Conservation (phyloP, 1,140 invertebrate genomes). For the Alviniconcha marisindica region DNA sequence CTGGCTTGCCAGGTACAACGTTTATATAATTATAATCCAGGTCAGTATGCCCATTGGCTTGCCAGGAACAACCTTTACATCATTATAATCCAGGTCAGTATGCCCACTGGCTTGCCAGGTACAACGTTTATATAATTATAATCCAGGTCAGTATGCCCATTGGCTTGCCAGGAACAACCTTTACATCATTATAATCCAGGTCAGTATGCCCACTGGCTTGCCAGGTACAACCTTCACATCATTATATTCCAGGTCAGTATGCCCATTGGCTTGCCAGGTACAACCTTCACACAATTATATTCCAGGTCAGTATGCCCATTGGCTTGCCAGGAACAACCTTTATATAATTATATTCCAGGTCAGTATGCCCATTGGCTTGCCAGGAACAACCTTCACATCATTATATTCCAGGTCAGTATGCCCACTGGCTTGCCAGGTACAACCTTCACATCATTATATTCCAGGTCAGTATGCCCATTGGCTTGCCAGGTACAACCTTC, state of each 20-base stretch:
- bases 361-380: conserved; percentile 78
- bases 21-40: conserved; percentile 80
- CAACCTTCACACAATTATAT: not conserved
- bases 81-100: conserved; percentile 92
- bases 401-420: too few relatives aligned
- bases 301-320: conserved; percentile 84
- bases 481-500: too few relatives aligned
- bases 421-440: too few relatives aligned
- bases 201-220: conserved; percentile 79
- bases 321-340: not conserved
- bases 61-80: not conserved
- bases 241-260: conserved; percentile 91
- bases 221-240: not conserved
- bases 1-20: not conserved
- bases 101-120: not conserved
- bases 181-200: conserved; percentile 82
- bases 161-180: not conserved
- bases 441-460: too few relatives aligned
- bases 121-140: not conserved
- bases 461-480: too few relatives aligned
- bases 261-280: not conserved
- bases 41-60: conserved; percentile 81
- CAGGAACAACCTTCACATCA: not conserved
- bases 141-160: conserved; percentile 85
- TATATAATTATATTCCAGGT: conserved; percentile 84